phyloP scores from a whole-genome alignment of 2,888 invertebrate genomes.

The Bombylius major region DNA sequence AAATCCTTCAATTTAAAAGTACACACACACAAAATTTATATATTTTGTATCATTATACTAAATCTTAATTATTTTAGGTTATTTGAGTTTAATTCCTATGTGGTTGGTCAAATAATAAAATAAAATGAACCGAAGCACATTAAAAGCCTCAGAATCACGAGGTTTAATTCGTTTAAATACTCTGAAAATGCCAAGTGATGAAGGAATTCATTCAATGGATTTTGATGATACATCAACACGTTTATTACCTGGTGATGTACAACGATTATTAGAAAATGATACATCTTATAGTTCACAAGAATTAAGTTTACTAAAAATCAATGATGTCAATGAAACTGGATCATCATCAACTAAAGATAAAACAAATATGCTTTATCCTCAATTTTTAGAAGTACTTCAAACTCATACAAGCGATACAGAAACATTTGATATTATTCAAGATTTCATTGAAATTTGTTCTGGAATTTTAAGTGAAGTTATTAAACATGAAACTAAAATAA shows the following conservation, averaged over 20 bases:
- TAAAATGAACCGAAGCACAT: too few relatives aligned
- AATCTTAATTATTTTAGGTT: too few relatives aligned
- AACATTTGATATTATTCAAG: slow-evolving; percentile 16
- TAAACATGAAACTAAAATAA: slow-evolving; percentile 2
- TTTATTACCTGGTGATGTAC: neutral
- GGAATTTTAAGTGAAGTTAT: slow-evolving; percentile 15
- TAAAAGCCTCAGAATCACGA: neutral
- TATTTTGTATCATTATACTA: too few relatives aligned
- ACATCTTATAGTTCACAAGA: neutral
- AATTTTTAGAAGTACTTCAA: slow-evolving; percentile 33
- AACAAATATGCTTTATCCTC: slow-evolving; percentile 26
- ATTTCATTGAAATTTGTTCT: slow-evolving; percentile 15
- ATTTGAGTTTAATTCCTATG: too few relatives aligned
- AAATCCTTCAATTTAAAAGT: too few relatives aligned
- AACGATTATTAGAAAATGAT: neutral
- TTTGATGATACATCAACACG: neutral
- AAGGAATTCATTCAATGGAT: neutral
- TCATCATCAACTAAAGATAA: slow-evolving; percentile 19
- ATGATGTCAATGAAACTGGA: neutral
- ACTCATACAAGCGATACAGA: slow-evolving; percentile 22
- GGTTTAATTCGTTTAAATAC: neutral
- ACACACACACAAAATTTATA: too few relatives aligned
- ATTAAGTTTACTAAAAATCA: neutral
- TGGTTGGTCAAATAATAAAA: too few relatives aligned
- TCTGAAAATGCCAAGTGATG: neutral